Conservation (phyloP, 2,888 invertebrate genomes). For the Aporophyla lueneburgensis region DNA sequence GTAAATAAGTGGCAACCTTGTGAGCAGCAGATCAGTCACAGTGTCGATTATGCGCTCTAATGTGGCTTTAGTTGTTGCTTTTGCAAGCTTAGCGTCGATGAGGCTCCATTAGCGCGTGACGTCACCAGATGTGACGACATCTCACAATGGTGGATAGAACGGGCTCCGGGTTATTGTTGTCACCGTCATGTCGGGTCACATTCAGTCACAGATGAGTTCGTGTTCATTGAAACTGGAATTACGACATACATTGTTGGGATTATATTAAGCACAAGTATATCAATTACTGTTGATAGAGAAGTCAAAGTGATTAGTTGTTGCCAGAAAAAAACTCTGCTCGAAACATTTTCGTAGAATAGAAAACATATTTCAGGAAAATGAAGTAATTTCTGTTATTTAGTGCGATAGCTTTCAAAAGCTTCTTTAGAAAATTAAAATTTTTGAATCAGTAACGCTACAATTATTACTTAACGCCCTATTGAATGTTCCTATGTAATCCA, state of each 20-base stretch:
- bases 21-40: conserved; percentile 29
- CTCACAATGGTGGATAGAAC: not conserved
- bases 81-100: conserved; percentile 41
- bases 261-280: conserved; percentile 3
- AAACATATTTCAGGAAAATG: not conserved
- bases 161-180: conserved; percentile 12
- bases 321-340: not conserved
- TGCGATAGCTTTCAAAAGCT: not conserved
- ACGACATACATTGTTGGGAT: not conserved
- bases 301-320: not conserved
- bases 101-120: conserved; percentile 37
- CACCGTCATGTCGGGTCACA: not conserved
- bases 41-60: conserved; percentile 32
- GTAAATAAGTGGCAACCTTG: conserved; percentile 28
- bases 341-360: not conserved
- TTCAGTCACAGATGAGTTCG: conserved; percentile 13
- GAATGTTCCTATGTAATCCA: conserved; percentile 1
- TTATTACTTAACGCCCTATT: not conserved
- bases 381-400: not conserved
- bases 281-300: not conserved
- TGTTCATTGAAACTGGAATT: conserved; percentile 27
- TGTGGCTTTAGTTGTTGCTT: conserved; percentile 34
- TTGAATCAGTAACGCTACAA: not conserved
- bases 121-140: conserved; percentile 28
- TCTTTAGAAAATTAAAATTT: conserved; percentile 3